Evolutionary conservation across 2,113 vertebrate genomes (phyloP).

Genomic region (Petromus typicus): DNA sequence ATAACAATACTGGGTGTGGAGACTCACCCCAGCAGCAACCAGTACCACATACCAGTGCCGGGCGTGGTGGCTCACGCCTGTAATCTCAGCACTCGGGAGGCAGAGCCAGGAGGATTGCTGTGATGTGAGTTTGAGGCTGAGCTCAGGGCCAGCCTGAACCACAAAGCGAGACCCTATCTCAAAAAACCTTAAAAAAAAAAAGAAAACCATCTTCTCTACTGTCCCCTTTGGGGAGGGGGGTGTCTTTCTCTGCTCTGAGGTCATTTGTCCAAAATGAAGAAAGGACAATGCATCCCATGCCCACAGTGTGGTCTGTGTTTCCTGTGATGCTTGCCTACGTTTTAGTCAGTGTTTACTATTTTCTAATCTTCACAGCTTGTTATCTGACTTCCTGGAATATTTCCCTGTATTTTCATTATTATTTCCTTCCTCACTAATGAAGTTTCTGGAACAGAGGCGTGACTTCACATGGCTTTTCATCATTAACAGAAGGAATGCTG

Average conservation of each 20-base stretch:
- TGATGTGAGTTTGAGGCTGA: too few relatives aligned
- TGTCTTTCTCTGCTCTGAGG: neutral
- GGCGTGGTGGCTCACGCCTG: too few relatives aligned
- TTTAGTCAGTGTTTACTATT: slow-evolving; percentile 5
- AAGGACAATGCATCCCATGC: neutral
- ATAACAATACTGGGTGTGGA: too few relatives aligned
- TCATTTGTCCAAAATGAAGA: slow-evolving; percentile 3
- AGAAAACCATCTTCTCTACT: neutral
- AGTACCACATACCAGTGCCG: too few relatives aligned
- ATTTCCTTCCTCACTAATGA: slow-evolving; percentile 32
- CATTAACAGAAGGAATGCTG: slow-evolving; percentile 34
- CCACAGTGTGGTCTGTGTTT: neutral
- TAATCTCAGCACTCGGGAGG: too few relatives aligned
- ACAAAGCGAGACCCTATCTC: too few relatives aligned
- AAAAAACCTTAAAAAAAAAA: too few relatives aligned
- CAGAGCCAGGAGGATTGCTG: too few relatives aligned
- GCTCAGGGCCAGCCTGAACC: too few relatives aligned
- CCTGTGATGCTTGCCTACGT: neutral
- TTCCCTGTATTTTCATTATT: neutral
- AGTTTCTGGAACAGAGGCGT: slow-evolving; percentile 56
- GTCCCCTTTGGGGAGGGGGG: neutral
- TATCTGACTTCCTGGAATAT: slow-evolving; percentile 36
- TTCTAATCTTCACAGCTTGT: slow-evolving; percentile 20
- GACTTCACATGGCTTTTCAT: slow-evolving; percentile 47
- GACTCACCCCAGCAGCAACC: too few relatives aligned